Evolutionary conservation across 2,888 invertebrate genomes (phyloP).

Genomic region (Drosophila macrospina): DNA sequence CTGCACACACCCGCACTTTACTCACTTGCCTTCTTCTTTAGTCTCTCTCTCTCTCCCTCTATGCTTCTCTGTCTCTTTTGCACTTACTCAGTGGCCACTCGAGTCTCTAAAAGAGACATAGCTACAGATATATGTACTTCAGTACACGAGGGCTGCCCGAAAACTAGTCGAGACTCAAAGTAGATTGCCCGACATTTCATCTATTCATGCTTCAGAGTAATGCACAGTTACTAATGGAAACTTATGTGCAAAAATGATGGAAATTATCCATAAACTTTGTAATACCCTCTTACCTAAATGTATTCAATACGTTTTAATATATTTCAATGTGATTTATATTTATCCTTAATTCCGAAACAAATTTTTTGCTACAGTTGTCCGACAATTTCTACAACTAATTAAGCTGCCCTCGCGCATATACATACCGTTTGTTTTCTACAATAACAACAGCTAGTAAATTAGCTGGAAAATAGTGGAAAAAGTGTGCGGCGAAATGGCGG

Average conservation of each 20-base stretch:
- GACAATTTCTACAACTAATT: not conserved
- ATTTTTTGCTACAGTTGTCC: not conserved
- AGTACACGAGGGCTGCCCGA: constrained; percentile 3
- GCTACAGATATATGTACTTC: constrained; percentile 39
- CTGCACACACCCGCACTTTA: constrained; percentile 51
- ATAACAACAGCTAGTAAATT: constrained; percentile 77
- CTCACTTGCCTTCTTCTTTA: not conserved
- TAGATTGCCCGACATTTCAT: too few relatives aligned
- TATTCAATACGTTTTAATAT: too few relatives aligned
- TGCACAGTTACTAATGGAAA: too few relatives aligned
- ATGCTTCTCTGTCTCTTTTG: constrained; percentile 16
- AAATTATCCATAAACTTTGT: too few relatives aligned
- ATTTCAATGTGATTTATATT: too few relatives aligned
- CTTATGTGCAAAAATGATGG: too few relatives aligned
- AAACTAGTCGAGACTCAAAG: not conserved
- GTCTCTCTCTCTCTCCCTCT: constrained; percentile 3
- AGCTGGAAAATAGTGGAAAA: constrained; percentile 75
- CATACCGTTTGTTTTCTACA: constrained; percentile 39
- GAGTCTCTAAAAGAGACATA: constrained; percentile 71
- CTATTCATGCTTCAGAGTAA: too few relatives aligned
- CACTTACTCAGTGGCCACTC: constrained; percentile 43
- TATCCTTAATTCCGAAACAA: too few relatives aligned
- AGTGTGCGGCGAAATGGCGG: constrained; percentile 75
- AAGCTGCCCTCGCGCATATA: constrained; percentile 18
- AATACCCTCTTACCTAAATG: too few relatives aligned